phyloP scores from a whole-genome alignment of 2,113 vertebrate genomes.

The Ictidomys tridecemlineatus region DNA sequence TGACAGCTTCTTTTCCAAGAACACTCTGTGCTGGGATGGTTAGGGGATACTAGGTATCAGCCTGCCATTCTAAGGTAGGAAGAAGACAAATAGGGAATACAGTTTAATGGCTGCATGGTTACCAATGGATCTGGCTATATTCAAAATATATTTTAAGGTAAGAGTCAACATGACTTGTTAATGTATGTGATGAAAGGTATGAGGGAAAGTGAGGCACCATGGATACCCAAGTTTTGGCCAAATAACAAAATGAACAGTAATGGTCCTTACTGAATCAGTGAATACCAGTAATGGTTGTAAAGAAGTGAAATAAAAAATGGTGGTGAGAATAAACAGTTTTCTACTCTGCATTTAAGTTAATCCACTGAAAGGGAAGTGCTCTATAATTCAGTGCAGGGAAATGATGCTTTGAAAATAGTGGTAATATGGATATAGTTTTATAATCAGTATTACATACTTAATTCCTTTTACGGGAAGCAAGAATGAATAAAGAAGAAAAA shows the following conservation, averaged over 20 bases:
- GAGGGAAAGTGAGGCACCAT: background rate
- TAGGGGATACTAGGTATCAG: background rate
- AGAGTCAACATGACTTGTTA: background rate
- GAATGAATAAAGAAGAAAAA: slow-evolving; percentile 49
- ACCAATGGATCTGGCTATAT: background rate
- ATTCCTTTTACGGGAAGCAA: slow-evolving; percentile 57
- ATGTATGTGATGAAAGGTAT: background rate
- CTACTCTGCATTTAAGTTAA: slow-evolving; percentile 83
- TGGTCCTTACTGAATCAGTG: background rate
- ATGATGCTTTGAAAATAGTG: slow-evolving; percentile 58
- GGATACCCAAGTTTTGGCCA: background rate
- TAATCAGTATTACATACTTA: slow-evolving; percentile 59
- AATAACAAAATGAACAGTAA: background rate
- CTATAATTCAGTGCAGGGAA: slow-evolving; percentile 58
- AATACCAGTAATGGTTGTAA: background rate
- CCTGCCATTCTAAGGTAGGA: background rate
- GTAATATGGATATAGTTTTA: slow-evolving; percentile 34
- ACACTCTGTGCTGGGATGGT: background rate
- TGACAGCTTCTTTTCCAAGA: background rate
- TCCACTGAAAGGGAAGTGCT: slow-evolving; percentile 65
- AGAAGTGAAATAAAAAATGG: slow-evolving; percentile 25
- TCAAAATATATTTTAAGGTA: background rate
- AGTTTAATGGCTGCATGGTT: background rate
- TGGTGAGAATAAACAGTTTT: slow-evolving; percentile 78
- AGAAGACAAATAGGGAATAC: background rate